phyloP scores from a whole-genome alignment of 2,113 vertebrate genomes.

The Sturnira hondurensis region DNA sequence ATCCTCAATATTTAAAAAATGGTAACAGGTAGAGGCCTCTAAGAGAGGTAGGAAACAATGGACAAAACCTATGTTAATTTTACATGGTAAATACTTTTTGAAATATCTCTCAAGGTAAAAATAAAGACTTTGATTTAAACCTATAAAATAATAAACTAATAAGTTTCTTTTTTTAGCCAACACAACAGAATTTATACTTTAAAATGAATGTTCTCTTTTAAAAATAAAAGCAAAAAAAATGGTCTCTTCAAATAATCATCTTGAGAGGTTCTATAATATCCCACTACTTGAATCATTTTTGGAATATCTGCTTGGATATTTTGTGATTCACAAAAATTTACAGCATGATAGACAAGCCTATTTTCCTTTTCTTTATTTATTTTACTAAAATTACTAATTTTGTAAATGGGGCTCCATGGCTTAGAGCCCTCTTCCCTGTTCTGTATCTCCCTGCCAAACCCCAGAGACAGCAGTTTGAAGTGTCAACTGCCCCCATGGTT shows the following conservation, averaged over 20 bases:
- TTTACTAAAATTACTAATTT: conserved; percentile 38
- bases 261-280: conserved; percentile 12
- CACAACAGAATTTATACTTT: conserved; percentile 6
- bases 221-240: background rate
- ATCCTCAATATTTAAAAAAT: background rate
- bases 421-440: background rate
- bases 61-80: background rate
- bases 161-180: background rate
- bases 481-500: background rate
- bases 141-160: conserved; percentile 22
- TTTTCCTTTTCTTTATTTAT: conserved; percentile 11
- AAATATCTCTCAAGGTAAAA: conserved; percentile 22
- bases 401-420: background rate
- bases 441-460: background rate
- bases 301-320: conserved; percentile 3
- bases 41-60: background rate
- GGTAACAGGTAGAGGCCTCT: background rate
- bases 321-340: background rate
- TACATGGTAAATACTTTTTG: background rate
- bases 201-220: background rate
- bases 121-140: background rate
- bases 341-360: background rate
- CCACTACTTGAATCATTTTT: background rate
- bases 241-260: background rate
- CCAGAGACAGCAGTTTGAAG: background rate